These are phyloP conservation scores for Cephalopterus ornatus DNA, from an alignment of 2,113 vertebrate genomes.

Conservation along the genomic window DNA sequence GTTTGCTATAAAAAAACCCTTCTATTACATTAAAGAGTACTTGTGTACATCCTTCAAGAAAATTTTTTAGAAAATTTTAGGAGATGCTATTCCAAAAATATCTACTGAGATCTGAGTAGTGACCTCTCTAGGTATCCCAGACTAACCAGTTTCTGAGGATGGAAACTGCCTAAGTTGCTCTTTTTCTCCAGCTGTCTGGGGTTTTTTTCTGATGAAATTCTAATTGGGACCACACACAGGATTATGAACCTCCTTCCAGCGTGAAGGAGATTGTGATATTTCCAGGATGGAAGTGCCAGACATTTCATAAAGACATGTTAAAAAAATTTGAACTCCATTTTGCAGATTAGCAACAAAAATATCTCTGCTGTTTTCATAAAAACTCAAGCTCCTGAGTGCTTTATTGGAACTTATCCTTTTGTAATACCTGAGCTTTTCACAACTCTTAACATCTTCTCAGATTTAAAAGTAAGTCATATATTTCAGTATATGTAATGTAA, in stretches of 20 bases:
- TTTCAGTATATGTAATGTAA: slow-evolving; percentile 17
- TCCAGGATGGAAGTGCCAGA: neutral
- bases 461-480: slow-evolving; percentile 4
- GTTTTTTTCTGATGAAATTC: neutral
- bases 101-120: neutral
- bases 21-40: neutral
- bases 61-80: neutral
- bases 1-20: neutral
- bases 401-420: neutral
- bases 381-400: neutral
- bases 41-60: neutral
- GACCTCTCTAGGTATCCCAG: neutral
- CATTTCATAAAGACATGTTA: neutral
- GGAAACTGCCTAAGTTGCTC: neutral
- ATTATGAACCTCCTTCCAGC: neutral
- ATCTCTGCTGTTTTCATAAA: neutral
- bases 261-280: neutral
- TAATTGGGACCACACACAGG: neutral
- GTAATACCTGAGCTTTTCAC: neutral
- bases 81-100: neutral
- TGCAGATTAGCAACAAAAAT: slow-evolving; percentile 7
- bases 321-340: neutral
- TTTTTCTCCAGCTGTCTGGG: neutral
- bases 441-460: neutral
- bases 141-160: neutral